These are phyloP conservation scores for Acronicta alni DNA, from an alignment of 2,888 invertebrate genomes.

Conservation along the genomic window DNA sequence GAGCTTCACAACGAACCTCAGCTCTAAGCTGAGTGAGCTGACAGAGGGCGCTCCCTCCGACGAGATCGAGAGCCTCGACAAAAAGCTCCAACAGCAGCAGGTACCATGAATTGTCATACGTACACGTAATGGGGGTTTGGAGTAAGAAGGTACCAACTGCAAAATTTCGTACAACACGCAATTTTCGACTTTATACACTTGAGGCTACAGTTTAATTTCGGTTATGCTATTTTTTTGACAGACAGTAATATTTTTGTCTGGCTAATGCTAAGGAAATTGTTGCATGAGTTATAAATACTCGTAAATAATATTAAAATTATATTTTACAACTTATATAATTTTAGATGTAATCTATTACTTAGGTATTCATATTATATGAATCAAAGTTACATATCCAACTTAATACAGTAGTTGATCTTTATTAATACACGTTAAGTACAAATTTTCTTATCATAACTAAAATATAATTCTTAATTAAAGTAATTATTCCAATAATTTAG, in stretches of 20 bases:
- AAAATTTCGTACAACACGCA: constrained; percentile 9
- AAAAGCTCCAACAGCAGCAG: constrained; percentile 91
- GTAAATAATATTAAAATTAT: too few species aligned
- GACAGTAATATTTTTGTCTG: not conserved
- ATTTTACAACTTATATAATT: too few species aligned
- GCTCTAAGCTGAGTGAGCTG: constrained; percentile 86
- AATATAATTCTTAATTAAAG: too few species aligned
- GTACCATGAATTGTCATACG: constrained; percentile 66
- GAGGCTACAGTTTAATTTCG: not conserved
- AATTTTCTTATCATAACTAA: too few species aligned
- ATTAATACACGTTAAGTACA: too few species aligned
- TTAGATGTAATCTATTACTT: too few species aligned
- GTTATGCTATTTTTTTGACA: not conserved
- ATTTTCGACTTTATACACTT: not conserved
- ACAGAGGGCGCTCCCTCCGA: constrained; percentile 75
- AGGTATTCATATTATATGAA: too few species aligned
- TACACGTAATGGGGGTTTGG: constrained; percentile 1
- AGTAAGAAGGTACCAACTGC: constrained; percentile 14
- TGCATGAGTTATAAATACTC: too few species aligned
- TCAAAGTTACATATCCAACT: not conserved
- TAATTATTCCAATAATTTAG: too few species aligned
- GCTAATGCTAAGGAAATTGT: too few species aligned
- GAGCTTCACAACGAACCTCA: constrained; percentile 87
- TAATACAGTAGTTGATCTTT: too few species aligned
- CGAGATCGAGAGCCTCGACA: constrained; percentile 90